phyloP scores from a whole-genome alignment of 2,888 invertebrate species.

The Andrena haemorrhoa region DNA sequence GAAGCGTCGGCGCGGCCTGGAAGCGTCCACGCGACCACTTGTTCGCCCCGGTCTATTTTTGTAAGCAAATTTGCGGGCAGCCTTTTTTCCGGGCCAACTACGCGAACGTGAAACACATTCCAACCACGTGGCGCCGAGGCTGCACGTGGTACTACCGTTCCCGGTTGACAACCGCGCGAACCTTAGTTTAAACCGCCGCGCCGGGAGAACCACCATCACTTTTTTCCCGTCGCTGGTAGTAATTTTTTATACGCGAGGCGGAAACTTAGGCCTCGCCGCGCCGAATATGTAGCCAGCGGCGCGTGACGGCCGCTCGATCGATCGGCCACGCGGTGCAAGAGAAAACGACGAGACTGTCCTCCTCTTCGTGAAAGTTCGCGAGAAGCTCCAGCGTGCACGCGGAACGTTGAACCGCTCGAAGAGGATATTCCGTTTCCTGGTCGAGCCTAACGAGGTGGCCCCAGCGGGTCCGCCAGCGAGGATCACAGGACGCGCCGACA shows the following conservation, averaged over 20 bases:
- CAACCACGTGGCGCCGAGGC: conserved; percentile 65
- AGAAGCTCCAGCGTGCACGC: background rate
- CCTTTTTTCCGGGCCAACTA: conserved; percentile 22
- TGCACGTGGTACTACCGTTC: conserved; percentile 64
- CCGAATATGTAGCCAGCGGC: conserved; percentile 7
- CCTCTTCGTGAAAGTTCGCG: conserved; percentile 49
- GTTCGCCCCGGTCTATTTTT: conserved; percentile 67
- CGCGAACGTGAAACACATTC: conserved; percentile 50
- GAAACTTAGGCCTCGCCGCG: background rate
- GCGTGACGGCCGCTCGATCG: conserved; percentile 37
- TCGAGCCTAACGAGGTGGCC: conserved; percentile 79
- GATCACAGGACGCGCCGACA: conserved; percentile 78
- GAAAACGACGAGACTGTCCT: background rate
- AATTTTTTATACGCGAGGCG: background rate
- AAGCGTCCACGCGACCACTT: conserved; percentile 66
- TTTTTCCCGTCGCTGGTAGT: background rate
- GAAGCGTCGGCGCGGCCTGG: background rate
- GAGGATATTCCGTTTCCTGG: conserved; percentile 76
- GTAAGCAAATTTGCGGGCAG: conserved; percentile 49
- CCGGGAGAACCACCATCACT: background rate
- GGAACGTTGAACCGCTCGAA: conserved; percentile 56
- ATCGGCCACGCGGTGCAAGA: background rate
- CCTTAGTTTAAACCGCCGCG: background rate
- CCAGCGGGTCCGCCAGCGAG: conserved; percentile 74
- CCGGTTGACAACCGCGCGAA: conserved; percentile 43